These are phyloP conservation scores for Pangasius sanitwongsei DNA, from an alignment of 2,797 vertebrate species.

Conservation along the genomic window DNA sequence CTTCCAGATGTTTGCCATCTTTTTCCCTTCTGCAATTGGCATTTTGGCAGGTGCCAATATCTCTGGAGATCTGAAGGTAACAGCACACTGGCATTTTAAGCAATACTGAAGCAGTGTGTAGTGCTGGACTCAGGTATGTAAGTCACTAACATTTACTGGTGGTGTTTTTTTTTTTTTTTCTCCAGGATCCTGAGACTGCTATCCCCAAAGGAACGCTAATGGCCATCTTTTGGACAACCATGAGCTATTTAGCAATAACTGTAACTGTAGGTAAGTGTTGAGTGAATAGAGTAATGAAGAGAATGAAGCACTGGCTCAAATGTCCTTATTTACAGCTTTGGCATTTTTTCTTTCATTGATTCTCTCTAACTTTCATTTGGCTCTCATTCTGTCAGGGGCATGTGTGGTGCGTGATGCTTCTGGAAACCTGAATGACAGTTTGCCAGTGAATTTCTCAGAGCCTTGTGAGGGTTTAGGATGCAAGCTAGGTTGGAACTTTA, in stretches of 20 bases:
- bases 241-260: constrained; percentile 71
- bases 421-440: constrained; percentile 67
- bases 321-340: neutral
- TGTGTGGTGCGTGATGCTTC: constrained; percentile 74
- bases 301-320: neutral
- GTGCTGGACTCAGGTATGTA: neutral
- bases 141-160: neutral
- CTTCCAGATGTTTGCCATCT: constrained; percentile 79
- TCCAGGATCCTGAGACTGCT: constrained; percentile 71
- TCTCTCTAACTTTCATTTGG: neutral
- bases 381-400: constrained; percentile 59
- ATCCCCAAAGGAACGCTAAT: constrained; percentile 75
- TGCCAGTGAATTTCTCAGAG: constrained; percentile 62
- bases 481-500: constrained; percentile 78
- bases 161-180: constrained; percentile 10
- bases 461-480: constrained; percentile 69
- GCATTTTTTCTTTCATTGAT: neutral
- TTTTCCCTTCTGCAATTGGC: constrained; percentile 79
- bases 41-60: constrained; percentile 78
- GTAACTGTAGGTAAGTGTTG: constrained; percentile 66
- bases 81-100: neutral
- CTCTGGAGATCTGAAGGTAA: constrained; percentile 78
- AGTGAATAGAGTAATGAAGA: neutral
- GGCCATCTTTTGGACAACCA: constrained; percentile 74
- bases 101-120: neutral